Base-by-base conservation (phyloP, 2,888 invertebrate species). In the Chymomyza procnemis region DNA sequence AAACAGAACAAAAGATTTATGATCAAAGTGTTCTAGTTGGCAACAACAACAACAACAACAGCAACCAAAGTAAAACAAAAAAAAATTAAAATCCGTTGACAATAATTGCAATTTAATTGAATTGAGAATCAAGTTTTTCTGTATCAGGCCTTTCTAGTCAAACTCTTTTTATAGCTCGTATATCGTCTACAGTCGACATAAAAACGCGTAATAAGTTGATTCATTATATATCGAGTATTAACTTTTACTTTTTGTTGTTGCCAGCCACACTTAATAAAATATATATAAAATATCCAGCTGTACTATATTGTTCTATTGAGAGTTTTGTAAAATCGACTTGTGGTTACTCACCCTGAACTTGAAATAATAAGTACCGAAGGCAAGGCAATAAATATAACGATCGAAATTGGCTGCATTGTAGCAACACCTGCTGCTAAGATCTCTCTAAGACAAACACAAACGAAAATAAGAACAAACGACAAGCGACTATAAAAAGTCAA, bases 271-370 rank as follows among this genome's bases (percentile, higher is more conserved):
- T 41, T 41, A 12, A 41, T 41, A 41, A 12, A 5, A 9, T 1
- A 34, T 9, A 12, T 1, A 41, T 41, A 41, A 41, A 12, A 3
- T 14, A 41, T 1, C 34, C 12, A 41, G 1, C 34, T 12, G 0
- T 14, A 12, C 12, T 12, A 12, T 30, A 74, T 77, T 71, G 75
- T 66, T 75, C 79, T 66, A 64, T 71, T 26, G 18, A 48, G 41
- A 61, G 61, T 67, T 48, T 48, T 47, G 47, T 3, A 4, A 52
- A 22, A 54, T 70, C 68, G 74, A 65, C 73, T 73, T 72, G 66
- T 65, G 69, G 68, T 80, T 77, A 87, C 65, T 82, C 82, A 82
- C 82, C 83, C 83, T 85, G 83, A 82, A 82, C 87, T 82, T 87
- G 83, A 50, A 22, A 47, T 19, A 12, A 21, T 19, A 14, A n/a